Conservation (phyloP, 2,113 vertebrate genomes). For the Labrus mixtus region DNA sequence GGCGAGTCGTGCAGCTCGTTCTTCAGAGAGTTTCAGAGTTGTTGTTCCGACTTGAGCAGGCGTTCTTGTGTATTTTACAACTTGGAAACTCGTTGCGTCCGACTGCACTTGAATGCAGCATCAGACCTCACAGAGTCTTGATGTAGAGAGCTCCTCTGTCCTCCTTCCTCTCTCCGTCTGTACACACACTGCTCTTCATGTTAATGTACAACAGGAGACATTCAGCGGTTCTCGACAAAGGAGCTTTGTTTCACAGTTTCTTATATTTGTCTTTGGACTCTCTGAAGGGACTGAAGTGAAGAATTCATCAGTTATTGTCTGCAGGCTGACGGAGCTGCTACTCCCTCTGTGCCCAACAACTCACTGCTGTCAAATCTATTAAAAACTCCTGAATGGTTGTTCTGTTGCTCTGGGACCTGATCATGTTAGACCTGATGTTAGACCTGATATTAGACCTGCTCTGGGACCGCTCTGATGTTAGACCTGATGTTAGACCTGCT, state of each 20-base stretch:
- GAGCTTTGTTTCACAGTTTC: background rate
- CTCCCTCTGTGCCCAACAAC: background rate
- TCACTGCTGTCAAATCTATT: background rate
- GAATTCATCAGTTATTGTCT: background rate
- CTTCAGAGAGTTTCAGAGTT: no score
- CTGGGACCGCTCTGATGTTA: no score
- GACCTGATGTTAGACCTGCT: no score
- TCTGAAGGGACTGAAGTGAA: background rate
- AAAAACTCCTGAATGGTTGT: background rate
- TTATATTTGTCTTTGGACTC: background rate
- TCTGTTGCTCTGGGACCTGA: background rate
- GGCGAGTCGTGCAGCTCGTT: no score
- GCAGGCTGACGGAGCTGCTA: slow-evolving; percentile 1
- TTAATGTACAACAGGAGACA: background rate
- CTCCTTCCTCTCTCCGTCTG: background rate
- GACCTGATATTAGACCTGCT: no score
- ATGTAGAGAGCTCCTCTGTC: no score
- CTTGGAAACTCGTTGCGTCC: no score
- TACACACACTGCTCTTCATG: background rate
- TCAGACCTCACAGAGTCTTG: no score
- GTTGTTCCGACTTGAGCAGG: no score
- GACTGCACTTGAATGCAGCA: no score
- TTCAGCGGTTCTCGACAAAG: no score
- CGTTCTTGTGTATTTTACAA: no score
- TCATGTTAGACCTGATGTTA: background rate